These are phyloP conservation scores for Dendroctonus ponderosae DNA, from an alignment of 1,140 invertebrate genomes.

Conservation along the genomic window DNA sequence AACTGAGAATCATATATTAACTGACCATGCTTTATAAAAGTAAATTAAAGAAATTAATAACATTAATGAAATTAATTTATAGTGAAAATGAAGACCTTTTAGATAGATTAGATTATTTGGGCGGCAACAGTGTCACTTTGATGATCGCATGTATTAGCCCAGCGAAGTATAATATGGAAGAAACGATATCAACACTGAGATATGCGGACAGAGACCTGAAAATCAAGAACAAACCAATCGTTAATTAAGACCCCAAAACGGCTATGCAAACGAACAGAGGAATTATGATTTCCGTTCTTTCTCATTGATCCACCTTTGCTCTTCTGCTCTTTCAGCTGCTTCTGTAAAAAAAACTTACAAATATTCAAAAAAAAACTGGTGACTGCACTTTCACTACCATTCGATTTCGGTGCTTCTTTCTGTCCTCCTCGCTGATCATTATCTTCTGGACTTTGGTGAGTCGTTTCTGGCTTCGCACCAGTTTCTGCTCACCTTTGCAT, in stretches of 20 bases:
- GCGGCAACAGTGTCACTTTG: slow-evolving; percentile 79
- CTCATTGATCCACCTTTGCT: slow-evolving; percentile 49
- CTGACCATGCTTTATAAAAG: slow-evolving; percentile 20
- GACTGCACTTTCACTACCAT: slow-evolving; percentile 36
- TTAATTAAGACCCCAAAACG: slow-evolving; percentile 80
- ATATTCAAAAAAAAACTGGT: slow-evolving; percentile 33
- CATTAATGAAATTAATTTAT: no score
- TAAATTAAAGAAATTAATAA: no score
- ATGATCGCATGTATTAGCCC: slow-evolving; percentile 95
- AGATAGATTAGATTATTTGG: slow-evolving; percentile 21
- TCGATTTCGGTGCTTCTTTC: slow-evolving; percentile 69
- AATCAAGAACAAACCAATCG: slow-evolving; percentile 90
- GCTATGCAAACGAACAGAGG: no score
- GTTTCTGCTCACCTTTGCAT: slow-evolving; percentile 77
- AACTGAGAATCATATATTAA: no score
- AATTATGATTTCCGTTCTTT: no score
- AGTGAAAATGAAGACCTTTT: neutral
- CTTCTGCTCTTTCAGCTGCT: slow-evolving; percentile 41
- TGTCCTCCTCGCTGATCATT: slow-evolving; percentile 74
- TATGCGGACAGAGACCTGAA: slow-evolving; percentile 87
- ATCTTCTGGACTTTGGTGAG: slow-evolving; percentile 75
- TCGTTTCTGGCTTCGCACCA: slow-evolving; percentile 68
- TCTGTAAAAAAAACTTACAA: slow-evolving; percentile 7
- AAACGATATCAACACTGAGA: slow-evolving; percentile 84
- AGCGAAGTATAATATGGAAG: slow-evolving; percentile 84